Evolutionary conservation across 2,888 invertebrate species (phyloP).

Genomic region (Exocentrus adspersus): DNA sequence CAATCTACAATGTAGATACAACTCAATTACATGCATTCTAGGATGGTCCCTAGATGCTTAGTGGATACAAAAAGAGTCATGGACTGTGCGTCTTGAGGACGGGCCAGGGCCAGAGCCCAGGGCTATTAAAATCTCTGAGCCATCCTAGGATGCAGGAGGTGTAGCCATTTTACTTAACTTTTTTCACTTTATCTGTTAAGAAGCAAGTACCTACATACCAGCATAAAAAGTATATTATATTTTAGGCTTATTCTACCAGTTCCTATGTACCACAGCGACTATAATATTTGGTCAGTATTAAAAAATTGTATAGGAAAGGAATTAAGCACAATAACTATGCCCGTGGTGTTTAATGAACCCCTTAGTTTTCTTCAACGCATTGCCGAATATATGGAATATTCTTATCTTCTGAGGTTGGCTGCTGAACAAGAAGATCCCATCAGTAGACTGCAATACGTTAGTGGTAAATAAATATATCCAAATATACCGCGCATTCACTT

Average conservation of each 20-base stretch:
- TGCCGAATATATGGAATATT: conserved; percentile 94
- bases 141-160: too few species aligned
- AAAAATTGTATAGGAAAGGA: conserved; percentile 94
- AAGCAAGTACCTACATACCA: too few species aligned
- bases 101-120: too few species aligned
- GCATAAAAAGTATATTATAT: conserved; percentile 42
- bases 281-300: conserved; percentile 89
- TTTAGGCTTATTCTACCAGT: conserved; percentile 75
- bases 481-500: not conserved
- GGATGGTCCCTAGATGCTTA: too few species aligned
- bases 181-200: too few species aligned
- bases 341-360: conserved; percentile 96
- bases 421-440: conserved; percentile 81
- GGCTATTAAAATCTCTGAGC: too few species aligned
- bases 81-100: too few species aligned
- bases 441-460: conserved; percentile 82
- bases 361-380: conserved; percentile 93
- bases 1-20: too few species aligned
- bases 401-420: conserved; percentile 79
- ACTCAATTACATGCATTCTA: too few species aligned
- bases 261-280: conserved; percentile 81
- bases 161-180: too few species aligned
- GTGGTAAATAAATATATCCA: conserved; percentile 64
- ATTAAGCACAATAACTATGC: conserved; percentile 96
- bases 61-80: too few species aligned